Percentiles rank a stretch among this genome's conserved stretches.
These are phyloP conservation scores for Clivina fossor DNA, from an alignment of 2,888 invertebrate genomes.

Conservation along the genomic window DNA sequence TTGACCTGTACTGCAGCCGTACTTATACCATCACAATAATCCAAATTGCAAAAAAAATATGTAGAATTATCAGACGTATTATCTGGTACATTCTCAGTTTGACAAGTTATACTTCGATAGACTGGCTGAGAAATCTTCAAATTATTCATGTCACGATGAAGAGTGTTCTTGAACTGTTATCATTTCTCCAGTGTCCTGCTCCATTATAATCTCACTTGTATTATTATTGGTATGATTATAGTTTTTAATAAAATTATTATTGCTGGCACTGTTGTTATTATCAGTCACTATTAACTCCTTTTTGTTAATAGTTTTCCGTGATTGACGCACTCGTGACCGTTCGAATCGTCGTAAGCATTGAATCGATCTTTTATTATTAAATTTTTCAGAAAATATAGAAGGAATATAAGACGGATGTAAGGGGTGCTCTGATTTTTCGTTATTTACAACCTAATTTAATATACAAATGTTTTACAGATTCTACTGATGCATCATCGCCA, in stretches of 20 bases:
- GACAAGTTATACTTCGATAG: constrained; percentile 9
- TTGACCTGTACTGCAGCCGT: constrained; percentile 26
- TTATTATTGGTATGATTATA: neutral
- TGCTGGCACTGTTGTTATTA: neutral
- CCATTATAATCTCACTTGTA: neutral
- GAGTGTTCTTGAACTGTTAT: constrained; percentile 3
- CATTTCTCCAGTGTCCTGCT: constrained; percentile 11
- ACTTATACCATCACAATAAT: constrained; percentile 15
- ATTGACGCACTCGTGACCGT: neutral
- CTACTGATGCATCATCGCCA: too few relatives aligned
- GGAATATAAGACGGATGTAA: constrained; percentile 3
- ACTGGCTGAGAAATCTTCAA: constrained; percentile 9
- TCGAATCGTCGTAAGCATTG: constrained; percentile 1
- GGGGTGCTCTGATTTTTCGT: constrained; percentile 1
- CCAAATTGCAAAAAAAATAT: constrained; percentile 25
- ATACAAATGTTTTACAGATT: too few relatives aligned
- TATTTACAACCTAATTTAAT: too few relatives aligned
- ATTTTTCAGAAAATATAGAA: neutral
- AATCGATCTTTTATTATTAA: neutral
- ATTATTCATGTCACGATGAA: constrained; percentile 8
- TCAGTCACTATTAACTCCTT: constrained; percentile 1
- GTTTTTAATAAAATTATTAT: too few relatives aligned
- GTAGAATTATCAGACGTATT: constrained; percentile 6
- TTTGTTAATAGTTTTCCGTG: neutral
- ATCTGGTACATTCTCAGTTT: constrained; percentile 8